Base-by-base conservation (phyloP, 2,888 invertebrate species). In the Epinotia nisella region DNA sequence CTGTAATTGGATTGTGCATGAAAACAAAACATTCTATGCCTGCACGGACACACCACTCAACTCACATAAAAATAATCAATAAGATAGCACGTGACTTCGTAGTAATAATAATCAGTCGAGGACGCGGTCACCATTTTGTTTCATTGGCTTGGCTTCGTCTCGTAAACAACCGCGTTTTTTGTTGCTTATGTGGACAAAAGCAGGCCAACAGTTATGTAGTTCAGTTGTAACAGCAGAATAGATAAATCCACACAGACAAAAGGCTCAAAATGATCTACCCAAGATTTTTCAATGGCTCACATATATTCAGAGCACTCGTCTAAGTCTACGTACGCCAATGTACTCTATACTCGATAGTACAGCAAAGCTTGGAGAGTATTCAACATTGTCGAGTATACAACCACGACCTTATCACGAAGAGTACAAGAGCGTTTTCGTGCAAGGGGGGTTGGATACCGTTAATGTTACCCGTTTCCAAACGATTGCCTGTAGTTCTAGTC, bases 111-210 rank as follows among this genome's bases (percentile, higher is more conserved):
- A 70, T 55, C 29, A 35, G 13, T n/a, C 29, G 49, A 58, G 58
- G 64, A 64, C 72, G 72, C 72, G 67, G 72, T 72, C 72, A 72
- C 72, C 72, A 72, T 72, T 72, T 72, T 72, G 72, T 72, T 72
- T 72, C 67, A 49, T 68, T 45, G 66, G 71, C 66, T 55, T 65
- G 35, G 69, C 69, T 61, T 53, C 60, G 41, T 21, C 21, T 17
- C 35, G 5, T 29, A 0, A 53, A 41, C 41, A 7, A 39, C 15
- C 58, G 45, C n/a, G 7, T 19, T 41, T 41, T 65, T 65, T 17
- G 13, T 29, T 11, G 53, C 56, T 56, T 66, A 41, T 13, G 21
- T 39, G 3, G 13, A 45, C 24, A 10, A 58, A 24, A 45, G 49
- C 19, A 58, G 41, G 58, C 19, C 17, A 35, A 49, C 49, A 68